Evolutionary conservation across 2,113 vertebrate genomes (phyloP), one percentile per base, ranked within the genome.

Genomic region (Myotis brandtii): DNA sequence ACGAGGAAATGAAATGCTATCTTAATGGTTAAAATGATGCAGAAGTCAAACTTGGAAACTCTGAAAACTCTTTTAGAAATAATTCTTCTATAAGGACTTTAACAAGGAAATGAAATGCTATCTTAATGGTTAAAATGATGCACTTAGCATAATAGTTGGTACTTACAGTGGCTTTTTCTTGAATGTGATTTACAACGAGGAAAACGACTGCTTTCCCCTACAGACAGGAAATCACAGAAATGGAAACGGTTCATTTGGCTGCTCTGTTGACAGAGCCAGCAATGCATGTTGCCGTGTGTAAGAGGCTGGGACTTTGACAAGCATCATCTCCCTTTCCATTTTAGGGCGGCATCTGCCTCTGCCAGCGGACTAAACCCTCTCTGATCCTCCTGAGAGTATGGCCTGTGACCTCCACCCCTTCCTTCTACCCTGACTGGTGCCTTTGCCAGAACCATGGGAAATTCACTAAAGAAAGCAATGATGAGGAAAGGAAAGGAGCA

Each of bases 111-210:
- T 81, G 89, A 91, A 87, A 77, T 73, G 37, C 43, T 56, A 70
- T 66, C 89, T 91, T 93, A 69, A 89, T 89, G 86, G 77, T 70
- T 64, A 91, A 96, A 95, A 91, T 89, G 82, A 92, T n/a, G 87
- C 32, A 92, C 90, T 95, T 95, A 92, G 95, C 93, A 82, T 96
- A 95, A 95, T 93, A 72, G 46, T 64, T 77, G 70, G 10, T 69
- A 50, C 89, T 96, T 84, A 83, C 4, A 50, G 25, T 46, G 9
- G 84, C 46, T 96, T 83, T 97, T 87, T 37, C 77, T 92, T 76
- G 84, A 79, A 56, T 93, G 59, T 81, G 93, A 86, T 85, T 85
- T 86, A 81, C 64, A 92, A 66, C 21, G 67, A 87, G 89, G 62
- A 59, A 83, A 83, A 94, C 23, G 34, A 37, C 86, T 80, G 80